Evolutionary conservation across 2,113 vertebrate species (phyloP), one percentile per base, ranked within the genome.

Genomic region (Orthonyx spaldingii): DNA sequence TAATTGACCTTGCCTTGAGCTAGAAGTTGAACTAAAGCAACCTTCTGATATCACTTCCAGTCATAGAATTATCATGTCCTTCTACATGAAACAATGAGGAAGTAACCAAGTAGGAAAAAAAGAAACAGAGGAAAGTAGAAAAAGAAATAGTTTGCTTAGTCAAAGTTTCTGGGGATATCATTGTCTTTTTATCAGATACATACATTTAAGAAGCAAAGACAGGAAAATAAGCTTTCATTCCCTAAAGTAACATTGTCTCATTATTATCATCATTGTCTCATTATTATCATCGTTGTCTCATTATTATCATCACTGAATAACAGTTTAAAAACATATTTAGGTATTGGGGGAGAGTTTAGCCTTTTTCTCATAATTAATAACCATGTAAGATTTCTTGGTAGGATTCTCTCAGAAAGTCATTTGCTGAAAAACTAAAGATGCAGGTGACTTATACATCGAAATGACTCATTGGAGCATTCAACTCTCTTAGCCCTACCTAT

Each of bases 401-500:
- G 5, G 16, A n/a, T 2, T 78, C 16, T 42, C 33, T 75, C 65
- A 71, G 15, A 78, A 64, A 65, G n/a, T 33, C 1, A 41, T 42
- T 56, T 71, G 42, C 39, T 35, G 18, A 56, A 91, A 70, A 28
- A 77, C 26, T 55, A 78, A 84, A 63, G 41, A 87, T 37, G 3
- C 20, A 69, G 47, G 22, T 68, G 93, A 82, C 16, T 19, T 16
- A 33, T 28, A 18, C 4, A 55, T 39, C 5, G 10, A 49, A 42
- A 44, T 16, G 8, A 4, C 26, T 64, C 0, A 1, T 41, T 0
- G 1, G 15, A 84, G 28, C 22, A 65, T 32, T 65, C 18, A 70
- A 8, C 20, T 50, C 7, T 72, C 28, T 76, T 77, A 87, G 13
- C 10, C 37, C 28, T 61, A 16, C 3, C 21, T 46, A 6, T 35